phyloP scores from a whole-genome alignment of 2,888 invertebrate genomes.

The Barypeithes pellucidus region DNA sequence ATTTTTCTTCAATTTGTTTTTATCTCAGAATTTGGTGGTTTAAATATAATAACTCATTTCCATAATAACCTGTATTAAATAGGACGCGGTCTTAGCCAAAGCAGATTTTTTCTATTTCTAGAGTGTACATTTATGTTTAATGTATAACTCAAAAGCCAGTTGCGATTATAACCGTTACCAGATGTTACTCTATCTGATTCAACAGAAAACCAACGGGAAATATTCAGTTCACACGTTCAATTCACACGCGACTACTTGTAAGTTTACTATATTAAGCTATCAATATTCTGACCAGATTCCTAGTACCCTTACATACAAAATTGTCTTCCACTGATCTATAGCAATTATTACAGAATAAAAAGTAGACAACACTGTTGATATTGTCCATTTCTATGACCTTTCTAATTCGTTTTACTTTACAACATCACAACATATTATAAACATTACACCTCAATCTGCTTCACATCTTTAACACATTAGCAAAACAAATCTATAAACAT shows the following conservation, averaged over 20 bases:
- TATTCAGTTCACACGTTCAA: neutral
- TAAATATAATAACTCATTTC: too few relatives aligned
- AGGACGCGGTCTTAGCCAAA: too few relatives aligned
- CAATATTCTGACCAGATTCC: too few relatives aligned
- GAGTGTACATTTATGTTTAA: too few relatives aligned
- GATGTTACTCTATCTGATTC: neutral
- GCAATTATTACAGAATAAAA: constrained; percentile 1
- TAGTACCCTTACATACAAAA: neutral
- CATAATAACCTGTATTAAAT: too few relatives aligned
- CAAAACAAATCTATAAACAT: constrained; percentile 25
- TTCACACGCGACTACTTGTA: constrained; percentile 1
- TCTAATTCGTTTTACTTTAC: constrained; percentile 40
- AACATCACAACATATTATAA: constrained; percentile 49
- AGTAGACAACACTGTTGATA: constrained; percentile 31
- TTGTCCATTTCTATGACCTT: constrained; percentile 32
- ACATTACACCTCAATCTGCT: constrained; percentile 23
- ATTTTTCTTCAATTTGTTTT: too few relatives aligned
- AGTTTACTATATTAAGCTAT: neutral
- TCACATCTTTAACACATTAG: constrained; percentile 38
- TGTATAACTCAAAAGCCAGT: neutral
- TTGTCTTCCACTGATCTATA: constrained; percentile 5
- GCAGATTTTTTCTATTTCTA: too few relatives aligned
- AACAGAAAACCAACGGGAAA: neutral
- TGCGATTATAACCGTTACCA: neutral
- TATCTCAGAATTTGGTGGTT: too few relatives aligned